Evolutionary conservation across 1,140 invertebrate species (phyloP).

Genomic region (Dufourea novaeangliae): DNA sequence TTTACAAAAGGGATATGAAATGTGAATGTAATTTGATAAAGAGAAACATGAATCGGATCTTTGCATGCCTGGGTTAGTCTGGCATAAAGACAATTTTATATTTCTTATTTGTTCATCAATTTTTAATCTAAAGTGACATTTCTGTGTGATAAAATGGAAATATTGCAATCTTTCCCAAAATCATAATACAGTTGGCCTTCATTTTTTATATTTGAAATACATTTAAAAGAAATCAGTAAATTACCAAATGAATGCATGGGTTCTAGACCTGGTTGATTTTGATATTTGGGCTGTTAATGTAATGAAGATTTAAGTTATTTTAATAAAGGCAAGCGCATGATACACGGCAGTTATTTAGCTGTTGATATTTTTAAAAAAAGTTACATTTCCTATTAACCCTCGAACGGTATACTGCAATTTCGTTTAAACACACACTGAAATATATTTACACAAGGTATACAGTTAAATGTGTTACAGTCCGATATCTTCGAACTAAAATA

Average conservation of each 20-base stretch:
- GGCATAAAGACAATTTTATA: neutral
- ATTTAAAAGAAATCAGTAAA: slow-evolving; percentile 17
- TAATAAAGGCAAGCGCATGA: neutral
- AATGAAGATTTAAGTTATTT: slow-evolving; percentile 45
- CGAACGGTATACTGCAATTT: neutral
- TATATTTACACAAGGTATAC: neutral
- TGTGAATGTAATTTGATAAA: neutral
- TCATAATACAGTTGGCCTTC: slow-evolving; percentile 3
- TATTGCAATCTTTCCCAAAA: neutral
- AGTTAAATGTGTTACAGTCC: neutral
- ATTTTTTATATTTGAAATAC: neutral
- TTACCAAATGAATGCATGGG: slow-evolving; percentile 56
- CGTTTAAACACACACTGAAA: neutral
- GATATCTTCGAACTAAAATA: neutral
- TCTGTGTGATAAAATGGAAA: neutral
- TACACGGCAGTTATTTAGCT: neutral
- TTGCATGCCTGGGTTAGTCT: neutral
- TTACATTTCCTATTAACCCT: neutral
- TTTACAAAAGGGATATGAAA: neutral
- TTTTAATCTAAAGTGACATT: neutral
- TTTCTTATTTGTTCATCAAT: neutral
- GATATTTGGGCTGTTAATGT: slow-evolving; percentile 64
- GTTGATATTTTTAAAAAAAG: slow-evolving; percentile 16
- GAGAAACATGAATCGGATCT: neutral
- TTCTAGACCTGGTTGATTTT: slow-evolving; percentile 69